Evolutionary conservation across 2,888 invertebrate species (phyloP), one percentile per base, ranked within the genome.

Genomic region (Ormia ochracea): DNA sequence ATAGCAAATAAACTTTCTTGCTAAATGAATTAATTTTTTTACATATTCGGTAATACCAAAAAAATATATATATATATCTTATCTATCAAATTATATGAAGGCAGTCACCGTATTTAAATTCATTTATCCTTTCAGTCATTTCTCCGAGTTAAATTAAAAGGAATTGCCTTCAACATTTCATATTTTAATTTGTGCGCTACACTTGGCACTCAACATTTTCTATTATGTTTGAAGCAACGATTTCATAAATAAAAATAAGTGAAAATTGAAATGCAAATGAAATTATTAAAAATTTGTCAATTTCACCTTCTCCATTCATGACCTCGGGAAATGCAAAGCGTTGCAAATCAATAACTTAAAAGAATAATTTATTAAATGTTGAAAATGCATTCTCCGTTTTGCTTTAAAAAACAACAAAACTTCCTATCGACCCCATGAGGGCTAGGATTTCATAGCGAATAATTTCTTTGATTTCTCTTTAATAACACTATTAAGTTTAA

Each of bases 11-110:
- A 54, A 63, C 26, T 63, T 74, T 66, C 41, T 56, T 41, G 48
- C 41, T 23, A 78, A 23, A 78, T 69, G 54, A 78, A 73, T 73
- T 56, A 74, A 48, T 66, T 56, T 61, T 74, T 36, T 41, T 68
- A 50, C 9, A 56, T 63, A n/a, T 68, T 68, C 41, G 66, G 68
- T 63, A 54, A 54, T 23, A 48, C n/a, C n/a, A n/a, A n/a, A n/a
- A n/a, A 6, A 41, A 38, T 21, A 41, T 38, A 50, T 65, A 38
- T 50, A 41, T 56, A 28, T 36, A 63, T 56, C 26, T 48, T 50
- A 41, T 56, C 38, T 36, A 63, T 56, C 26, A 48, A 28, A 14
- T 52, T 10, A 6, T 28, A 19, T 61, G 26, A 19, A 17, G 9
- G 5, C 10, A 48, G 26, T 70, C 50, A 14, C 21, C 38, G 43